Percentiles rank a stretch among this genome's conserved stretches.
Evolutionary conservation across 2,888 invertebrate genomes (phyloP).

Genomic region (Drosophila merina): DNA sequence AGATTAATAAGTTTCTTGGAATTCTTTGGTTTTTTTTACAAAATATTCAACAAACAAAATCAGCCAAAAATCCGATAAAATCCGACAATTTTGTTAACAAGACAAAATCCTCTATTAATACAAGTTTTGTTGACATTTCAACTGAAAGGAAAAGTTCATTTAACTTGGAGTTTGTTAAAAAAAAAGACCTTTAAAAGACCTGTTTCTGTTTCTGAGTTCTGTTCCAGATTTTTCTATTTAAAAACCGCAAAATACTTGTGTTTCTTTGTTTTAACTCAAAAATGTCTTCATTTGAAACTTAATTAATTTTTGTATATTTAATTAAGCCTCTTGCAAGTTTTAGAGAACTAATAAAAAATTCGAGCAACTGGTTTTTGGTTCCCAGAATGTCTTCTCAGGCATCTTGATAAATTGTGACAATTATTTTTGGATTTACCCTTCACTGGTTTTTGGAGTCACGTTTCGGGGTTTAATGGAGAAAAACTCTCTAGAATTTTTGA

Average conservation of each 20-base stretch:
- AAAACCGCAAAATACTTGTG: too few species aligned
- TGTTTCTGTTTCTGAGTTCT: neutral
- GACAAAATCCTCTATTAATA: constrained; percentile 20
- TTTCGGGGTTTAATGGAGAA: neutral
- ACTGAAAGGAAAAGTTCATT: constrained; percentile 52
- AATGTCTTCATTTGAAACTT: too few species aligned
- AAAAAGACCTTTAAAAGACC: neutral
- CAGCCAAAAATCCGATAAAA: constrained; percentile 5
- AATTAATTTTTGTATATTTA: neutral
- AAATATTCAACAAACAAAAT: too few species aligned
- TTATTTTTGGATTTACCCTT: neutral
- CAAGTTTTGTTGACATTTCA: constrained; percentile 62
- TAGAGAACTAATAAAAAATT: neutral
- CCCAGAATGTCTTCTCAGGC: neutral
- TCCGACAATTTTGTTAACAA: constrained; percentile 10
- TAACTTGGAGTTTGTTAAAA: neutral
- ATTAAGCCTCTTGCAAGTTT: neutral
- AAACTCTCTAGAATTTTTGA: constrained; percentile 11
- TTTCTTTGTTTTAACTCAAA: neutral
- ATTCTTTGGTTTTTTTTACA: too few species aligned
- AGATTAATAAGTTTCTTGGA: neutral
- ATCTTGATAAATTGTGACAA: neutral
- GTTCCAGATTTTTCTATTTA: neutral
- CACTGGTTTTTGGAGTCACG: neutral
- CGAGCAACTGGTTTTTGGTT: neutral